Evolutionary conservation across 1,140 invertebrate genomes (phyloP).

Genomic region (Aphaenogaster rudis): DNA sequence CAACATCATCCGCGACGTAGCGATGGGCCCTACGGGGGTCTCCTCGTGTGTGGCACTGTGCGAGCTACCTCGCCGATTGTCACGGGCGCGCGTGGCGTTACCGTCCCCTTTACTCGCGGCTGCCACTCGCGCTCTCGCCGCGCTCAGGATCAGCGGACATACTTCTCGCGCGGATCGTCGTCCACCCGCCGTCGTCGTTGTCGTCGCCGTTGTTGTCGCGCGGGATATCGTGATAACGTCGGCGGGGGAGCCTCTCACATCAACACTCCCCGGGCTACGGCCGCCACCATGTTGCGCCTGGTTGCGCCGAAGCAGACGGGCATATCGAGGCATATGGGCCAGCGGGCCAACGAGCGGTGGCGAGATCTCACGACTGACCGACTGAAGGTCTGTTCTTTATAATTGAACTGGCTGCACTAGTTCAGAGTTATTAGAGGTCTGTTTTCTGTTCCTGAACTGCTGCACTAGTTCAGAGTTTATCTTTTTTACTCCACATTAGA

Average conservation of each 20-base stretch:
- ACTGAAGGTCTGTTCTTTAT: background rate
- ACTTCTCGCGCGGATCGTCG: conserved; percentile 53
- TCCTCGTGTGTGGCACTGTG: background rate
- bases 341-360: background rate
- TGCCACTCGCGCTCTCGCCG: conserved; percentile 19
- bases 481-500: too few species aligned
- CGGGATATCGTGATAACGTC: conserved; percentile 15
- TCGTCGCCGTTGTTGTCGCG: conserved; percentile 11
- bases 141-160: conserved; percentile 59
- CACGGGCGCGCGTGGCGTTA: background rate
- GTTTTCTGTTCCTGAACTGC: too few species aligned
- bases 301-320: background rate
- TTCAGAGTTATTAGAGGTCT: too few species aligned
- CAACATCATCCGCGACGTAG: conserved; percentile 72
- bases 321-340: conserved; percentile 18
- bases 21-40: background rate
- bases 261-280: conserved; percentile 46
- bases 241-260: conserved; percentile 44
- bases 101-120: conserved; percentile 19
- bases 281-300: conserved; percentile 62
- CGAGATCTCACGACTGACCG: background rate
- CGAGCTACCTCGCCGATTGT: background rate
- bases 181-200: conserved; percentile 52
- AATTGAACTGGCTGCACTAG: too few species aligned
- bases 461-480: too few species aligned